Percentiles rank a stretch among this genome's conserved stretches.
Evolutionary conservation across 2,113 vertebrate species (phyloP).

Genomic region (Megaleporinus macrocephalus): DNA sequence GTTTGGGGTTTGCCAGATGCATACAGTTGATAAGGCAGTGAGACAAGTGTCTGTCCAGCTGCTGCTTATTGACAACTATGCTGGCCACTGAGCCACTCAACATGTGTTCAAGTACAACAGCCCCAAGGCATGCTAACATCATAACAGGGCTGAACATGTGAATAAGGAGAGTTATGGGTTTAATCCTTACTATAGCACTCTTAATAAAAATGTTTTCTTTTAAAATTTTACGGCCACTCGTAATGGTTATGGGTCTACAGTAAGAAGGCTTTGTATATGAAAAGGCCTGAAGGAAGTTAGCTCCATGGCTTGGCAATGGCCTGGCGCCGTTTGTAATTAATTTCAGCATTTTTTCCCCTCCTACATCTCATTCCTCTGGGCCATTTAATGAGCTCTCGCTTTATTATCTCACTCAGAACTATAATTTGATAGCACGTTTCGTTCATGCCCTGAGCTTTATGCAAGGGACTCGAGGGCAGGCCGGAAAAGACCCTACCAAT

Average conservation of each 20-base stretch:
- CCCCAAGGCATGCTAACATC: constrained; percentile 8
- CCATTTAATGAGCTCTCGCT: neutral
- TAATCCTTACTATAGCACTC: neutral
- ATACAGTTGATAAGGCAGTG: constrained; percentile 51
- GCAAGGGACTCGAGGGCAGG: constrained; percentile 43
- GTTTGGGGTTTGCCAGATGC: constrained; percentile 72
- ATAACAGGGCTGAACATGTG: neutral
- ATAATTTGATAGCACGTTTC: constrained; percentile 44
- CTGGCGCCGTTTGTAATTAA: constrained; percentile 15
- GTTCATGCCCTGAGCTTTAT: constrained; percentile 59
- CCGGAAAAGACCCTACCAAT: constrained; percentile 59
- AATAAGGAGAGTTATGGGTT: neutral
- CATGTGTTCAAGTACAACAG: neutral
- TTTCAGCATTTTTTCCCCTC: neutral
- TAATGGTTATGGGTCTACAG: neutral
- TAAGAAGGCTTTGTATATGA: neutral
- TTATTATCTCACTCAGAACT: constrained; percentile 3
- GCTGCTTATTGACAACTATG: constrained; percentile 60
- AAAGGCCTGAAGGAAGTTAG: neutral
- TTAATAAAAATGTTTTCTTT: neutral
- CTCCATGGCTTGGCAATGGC: neutral
- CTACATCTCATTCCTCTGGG: neutral
- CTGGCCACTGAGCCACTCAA: neutral
- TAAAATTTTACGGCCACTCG: neutral
- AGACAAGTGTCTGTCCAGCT: constrained; percentile 64